Conservation (phyloP, 2,797 vertebrate genomes). For the Tiaroga cobitis region DNA sequence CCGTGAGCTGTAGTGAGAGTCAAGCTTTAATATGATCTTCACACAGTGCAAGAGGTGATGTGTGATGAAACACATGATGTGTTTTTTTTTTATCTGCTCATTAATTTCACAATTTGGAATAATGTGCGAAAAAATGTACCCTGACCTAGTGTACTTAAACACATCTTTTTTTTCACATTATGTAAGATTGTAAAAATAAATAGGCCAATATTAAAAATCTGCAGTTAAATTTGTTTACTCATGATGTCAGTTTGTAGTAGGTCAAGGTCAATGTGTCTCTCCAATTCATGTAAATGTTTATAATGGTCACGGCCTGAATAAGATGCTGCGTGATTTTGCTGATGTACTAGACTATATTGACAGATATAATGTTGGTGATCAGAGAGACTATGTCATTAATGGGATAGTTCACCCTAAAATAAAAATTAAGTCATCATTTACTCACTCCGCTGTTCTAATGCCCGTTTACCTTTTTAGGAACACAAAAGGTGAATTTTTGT, state of each 20-base stretch:
- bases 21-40: conserved; percentile 27
- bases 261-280: not conserved
- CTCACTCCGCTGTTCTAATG: not conserved
- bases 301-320: not conserved
- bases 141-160: not conserved
- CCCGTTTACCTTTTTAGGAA: not conserved
- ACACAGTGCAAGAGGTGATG: conserved; percentile 25
- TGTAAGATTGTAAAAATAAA: not conserved
- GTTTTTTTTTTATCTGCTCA: conserved; percentile 26
- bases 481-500: not conserved
- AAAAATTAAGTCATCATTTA: not conserved
- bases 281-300: not conserved
- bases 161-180: not conserved
- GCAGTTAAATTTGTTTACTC: not conserved
- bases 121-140: conserved; percentile 36
- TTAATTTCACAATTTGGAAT: conserved; percentile 49
- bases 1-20: conserved; percentile 1
- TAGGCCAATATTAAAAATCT: not conserved
- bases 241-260: not conserved
- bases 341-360: not conserved
- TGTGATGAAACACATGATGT: too few relatives aligned
- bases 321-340: not conserved
- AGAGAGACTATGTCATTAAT: not conserved
- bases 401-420: not conserved
- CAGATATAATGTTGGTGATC: not conserved